phyloP scores from a whole-genome alignment of 23 tunicate species.

The Halocynthia roretzi region DNA sequence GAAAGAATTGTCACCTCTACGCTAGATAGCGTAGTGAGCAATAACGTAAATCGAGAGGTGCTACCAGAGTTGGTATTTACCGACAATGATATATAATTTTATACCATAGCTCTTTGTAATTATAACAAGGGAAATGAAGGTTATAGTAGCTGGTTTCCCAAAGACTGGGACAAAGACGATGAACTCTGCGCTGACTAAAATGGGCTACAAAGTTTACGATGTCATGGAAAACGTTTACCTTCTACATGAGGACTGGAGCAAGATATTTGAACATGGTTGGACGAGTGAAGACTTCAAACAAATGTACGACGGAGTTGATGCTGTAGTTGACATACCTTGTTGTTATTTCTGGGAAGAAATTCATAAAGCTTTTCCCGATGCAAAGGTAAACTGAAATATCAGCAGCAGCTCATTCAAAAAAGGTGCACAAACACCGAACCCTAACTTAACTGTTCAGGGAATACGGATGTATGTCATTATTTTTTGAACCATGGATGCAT shows the following conservation, averaged over 20 bases:
- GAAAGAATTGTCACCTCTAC: too few relatives aligned
- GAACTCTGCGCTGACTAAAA: conserved; percentile 20
- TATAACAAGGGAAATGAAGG: conserved; percentile 6
- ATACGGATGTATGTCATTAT: background rate
- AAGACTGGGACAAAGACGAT: conserved; percentile 35
- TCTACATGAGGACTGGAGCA: conserved; percentile 8
- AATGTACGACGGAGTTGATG: conserved; percentile 28
- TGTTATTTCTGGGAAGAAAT: conserved; percentile 29
- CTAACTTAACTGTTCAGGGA: background rate
- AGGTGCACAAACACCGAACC: background rate
- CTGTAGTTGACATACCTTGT: conserved; percentile 30
- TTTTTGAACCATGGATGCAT: background rate
- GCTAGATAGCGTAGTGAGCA: too few relatives aligned
- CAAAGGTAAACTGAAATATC: conserved; percentile 11
- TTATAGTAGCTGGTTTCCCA: conserved; percentile 28
- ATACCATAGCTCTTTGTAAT: too few relatives aligned
- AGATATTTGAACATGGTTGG: conserved; percentile 11
- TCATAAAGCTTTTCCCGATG: conserved; percentile 29
- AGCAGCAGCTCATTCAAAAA: background rate
- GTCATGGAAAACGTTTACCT: conserved; percentile 16
- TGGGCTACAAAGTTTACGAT: conserved; percentile 30
- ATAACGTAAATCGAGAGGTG: too few relatives aligned
- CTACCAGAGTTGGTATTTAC: too few relatives aligned
- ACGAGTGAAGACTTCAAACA: conserved; percentile 8
- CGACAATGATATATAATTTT: too few relatives aligned